Conservation (phyloP, 2,888 invertebrate species). For the Drosophila kambysellisi region DNA sequence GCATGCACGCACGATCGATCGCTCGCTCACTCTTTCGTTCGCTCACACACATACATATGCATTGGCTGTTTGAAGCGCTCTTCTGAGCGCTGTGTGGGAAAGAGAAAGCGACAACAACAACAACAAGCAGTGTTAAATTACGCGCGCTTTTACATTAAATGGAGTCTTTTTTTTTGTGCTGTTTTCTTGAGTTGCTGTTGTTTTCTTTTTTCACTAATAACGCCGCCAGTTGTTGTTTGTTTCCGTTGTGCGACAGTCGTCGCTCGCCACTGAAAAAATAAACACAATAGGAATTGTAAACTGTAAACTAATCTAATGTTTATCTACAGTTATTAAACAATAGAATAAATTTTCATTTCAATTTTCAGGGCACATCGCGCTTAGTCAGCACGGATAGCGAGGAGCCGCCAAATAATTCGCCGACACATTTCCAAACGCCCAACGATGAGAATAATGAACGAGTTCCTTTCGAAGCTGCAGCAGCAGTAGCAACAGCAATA, state of each 20-base stretch:
- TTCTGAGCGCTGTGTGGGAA: conserved; percentile 52
- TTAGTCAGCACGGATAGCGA: conserved; percentile 89
- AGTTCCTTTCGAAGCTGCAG: conserved; percentile 57
- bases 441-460: conserved; percentile 16
- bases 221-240: conserved; percentile 28
- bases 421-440: conserved; percentile 56
- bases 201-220: conserved; percentile 25
- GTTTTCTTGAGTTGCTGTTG: conserved; percentile 30
- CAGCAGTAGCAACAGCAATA: background rate
- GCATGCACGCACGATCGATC: conserved; percentile 7
- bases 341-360: conserved; percentile 5
- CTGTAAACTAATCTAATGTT: background rate
- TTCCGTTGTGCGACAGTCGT: conserved; percentile 46
- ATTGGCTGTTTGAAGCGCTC: conserved; percentile 29
- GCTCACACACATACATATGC: background rate
- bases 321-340: conserved; percentile 15
- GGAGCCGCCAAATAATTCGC: conserved; percentile 84
- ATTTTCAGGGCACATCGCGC: conserved; percentile 87
- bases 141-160: conserved; percentile 76
- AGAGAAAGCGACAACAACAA: conserved; percentile 72
- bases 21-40: conserved; percentile 9
- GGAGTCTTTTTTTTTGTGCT: conserved; percentile 50
- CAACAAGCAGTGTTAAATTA: conserved; percentile 72
- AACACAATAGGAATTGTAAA: conserved; percentile 1
- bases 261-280: conserved; percentile 25